These are phyloP conservation scores for Protomyctophum bolini DNA, from an alignment of 2,113 vertebrate genomes.

Conservation along the genomic window DNA sequence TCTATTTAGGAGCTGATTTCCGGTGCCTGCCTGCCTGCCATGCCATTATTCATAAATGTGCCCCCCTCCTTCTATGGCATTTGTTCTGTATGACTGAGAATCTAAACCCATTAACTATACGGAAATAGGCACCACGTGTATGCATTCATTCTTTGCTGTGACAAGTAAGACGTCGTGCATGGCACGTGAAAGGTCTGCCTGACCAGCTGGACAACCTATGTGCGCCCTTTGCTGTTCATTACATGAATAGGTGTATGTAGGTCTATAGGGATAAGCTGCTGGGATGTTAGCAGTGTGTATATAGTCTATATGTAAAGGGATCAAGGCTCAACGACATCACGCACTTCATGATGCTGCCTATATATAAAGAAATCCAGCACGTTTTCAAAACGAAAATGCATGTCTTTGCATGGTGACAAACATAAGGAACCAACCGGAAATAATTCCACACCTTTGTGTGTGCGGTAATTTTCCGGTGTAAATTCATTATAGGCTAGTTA, in stretches of 20 bases:
- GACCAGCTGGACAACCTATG: conserved; percentile 25
- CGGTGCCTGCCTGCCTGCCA: background rate
- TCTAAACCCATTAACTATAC: conserved; percentile 62
- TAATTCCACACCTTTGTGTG: no score
- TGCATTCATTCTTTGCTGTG: conserved; percentile 48
- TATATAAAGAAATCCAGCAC: no score
- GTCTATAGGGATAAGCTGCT: conserved; percentile 12
- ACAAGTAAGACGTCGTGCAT: conserved; percentile 59
- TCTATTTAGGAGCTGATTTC: conserved; percentile 12
- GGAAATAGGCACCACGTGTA: conserved; percentile 63
- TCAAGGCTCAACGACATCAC: no score
- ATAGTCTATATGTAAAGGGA: no score
- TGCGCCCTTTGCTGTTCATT: background rate
- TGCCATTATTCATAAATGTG: conserved; percentile 4
- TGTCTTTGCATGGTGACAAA: no score
- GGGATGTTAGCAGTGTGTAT: no score
- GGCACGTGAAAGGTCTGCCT: conserved; percentile 22
- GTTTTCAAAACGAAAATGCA: no score
- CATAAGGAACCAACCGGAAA: no score
- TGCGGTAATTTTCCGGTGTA: no score
- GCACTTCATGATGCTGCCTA: no score
- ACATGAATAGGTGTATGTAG: background rate
- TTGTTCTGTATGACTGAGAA: conserved; percentile 55
- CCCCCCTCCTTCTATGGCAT: conserved; percentile 16
- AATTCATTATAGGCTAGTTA: no score